These are phyloP conservation scores for Carassius auratus DNA, from an alignment of 2,113 vertebrate species.

Conservation along the genomic window DNA sequence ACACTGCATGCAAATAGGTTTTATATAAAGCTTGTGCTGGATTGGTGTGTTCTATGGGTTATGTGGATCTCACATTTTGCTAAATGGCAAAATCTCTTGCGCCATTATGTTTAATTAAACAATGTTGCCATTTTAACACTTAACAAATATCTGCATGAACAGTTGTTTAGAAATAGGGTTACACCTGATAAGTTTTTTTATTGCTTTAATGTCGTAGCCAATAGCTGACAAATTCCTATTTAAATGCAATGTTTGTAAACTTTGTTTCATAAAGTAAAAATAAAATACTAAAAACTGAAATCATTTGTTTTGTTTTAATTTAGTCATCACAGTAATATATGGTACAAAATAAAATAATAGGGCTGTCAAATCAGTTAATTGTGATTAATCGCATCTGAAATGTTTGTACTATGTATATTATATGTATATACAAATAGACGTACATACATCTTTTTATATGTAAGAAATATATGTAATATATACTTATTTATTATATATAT, in stretches of 20 bases:
- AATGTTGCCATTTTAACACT: not conserved
- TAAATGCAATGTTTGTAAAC: not conserved
- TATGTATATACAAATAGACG: no score
- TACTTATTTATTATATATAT: no score
- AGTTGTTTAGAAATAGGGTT: not conserved
- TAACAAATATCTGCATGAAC: not conserved
- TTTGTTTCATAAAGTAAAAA: not conserved
- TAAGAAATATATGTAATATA: no score
- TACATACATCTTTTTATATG: no score
- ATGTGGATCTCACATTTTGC: not conserved
- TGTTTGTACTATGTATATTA: no score
- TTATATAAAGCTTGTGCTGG: not conserved
- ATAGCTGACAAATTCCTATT: not conserved
- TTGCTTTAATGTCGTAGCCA: not conserved
- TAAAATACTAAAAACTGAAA: not conserved
- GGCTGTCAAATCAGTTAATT: no score
- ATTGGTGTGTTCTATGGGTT: not conserved
- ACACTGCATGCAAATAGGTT: slow-evolving; percentile 4
- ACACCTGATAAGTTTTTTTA: no score
- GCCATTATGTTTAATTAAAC: not conserved
- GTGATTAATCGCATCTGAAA: no score
- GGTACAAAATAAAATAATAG: no score
- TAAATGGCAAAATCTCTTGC: not conserved
- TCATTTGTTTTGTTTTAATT: no score
- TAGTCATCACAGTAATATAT: not conserved